Evolutionary conservation across 1,140 invertebrate genomes (phyloP), one percentile per base, ranked within the genome.

Genomic region (Ceratina australensis): DNA sequence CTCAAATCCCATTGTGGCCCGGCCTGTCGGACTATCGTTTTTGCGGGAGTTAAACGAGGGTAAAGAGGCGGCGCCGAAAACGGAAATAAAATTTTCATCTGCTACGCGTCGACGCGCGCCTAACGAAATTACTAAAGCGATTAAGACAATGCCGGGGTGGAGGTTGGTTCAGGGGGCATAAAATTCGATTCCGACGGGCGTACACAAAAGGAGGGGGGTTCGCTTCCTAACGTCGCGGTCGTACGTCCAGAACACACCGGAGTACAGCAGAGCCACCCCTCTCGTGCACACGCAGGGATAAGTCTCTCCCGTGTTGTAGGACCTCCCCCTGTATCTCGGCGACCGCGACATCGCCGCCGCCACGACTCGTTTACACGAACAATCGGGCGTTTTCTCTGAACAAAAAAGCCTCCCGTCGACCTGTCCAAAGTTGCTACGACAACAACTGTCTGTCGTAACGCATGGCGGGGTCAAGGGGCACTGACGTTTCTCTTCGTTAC

Each of bases 401-500:
- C 81, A 84, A 84, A 83, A 84, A 80, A 83, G 33, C 67, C 78
- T 83, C 81, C 81, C 72, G 82, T 84, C 81, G 81, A 84, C 82
- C 81, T 84, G 82, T 84, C 82, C 82, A 72, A 84, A 84, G 81
- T 77, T 84, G 81, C 73, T 47, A 60, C 81, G 81, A 84, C 81
- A 72, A 84, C 77, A 72, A 83, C 76, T 83, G 82, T 83, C 81
- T 42, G 33, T 83, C 67, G 77, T 76, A 77, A 83, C 82, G 74
- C 74, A 67, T 77, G 82, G 81, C 81, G 77, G 78, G 76, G 82
- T 71, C 82, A 83, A 80, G 64, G 81, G 78, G 71, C 77, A 72
- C 77, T 33, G 68, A 79, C 76, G 63, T 75, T 83, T 67, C 77
- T 72, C 77, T 28, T 75, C 72, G 71, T 74, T 67, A 60, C 63